These are phyloP conservation scores for Tenualosa thibaudeaui DNA, from an alignment of 2,797 vertebrate genomes.

Conservation along the genomic window DNA sequence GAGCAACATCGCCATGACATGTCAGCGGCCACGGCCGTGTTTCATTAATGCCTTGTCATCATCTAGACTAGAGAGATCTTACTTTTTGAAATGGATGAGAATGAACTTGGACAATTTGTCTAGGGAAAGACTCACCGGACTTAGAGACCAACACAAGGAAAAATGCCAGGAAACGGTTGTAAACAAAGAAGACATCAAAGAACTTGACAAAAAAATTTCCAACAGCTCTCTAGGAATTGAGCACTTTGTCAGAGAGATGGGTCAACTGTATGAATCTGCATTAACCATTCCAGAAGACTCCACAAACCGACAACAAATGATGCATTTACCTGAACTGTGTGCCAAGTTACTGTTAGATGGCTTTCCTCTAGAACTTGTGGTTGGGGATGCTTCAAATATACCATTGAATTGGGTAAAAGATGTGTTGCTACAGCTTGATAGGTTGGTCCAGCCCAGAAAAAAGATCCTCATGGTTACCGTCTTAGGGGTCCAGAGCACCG, in stretches of 20 bases:
- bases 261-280: slow-evolving; percentile 79
- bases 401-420: slow-evolving; percentile 74
- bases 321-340: slow-evolving; percentile 70
- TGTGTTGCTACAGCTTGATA: slow-evolving; percentile 69
- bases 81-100: slow-evolving; percentile 80
- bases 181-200: slow-evolving; percentile 58
- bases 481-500: slow-evolving; percentile 73
- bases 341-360: slow-evolving; percentile 72
- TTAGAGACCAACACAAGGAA: slow-evolving; percentile 64
- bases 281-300: slow-evolving; percentile 53
- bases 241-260: slow-evolving; percentile 80
- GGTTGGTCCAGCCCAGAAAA: slow-evolving; percentile 60
- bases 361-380: slow-evolving; percentile 78
- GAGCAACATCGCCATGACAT: slow-evolving; percentile 62
- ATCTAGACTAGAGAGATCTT: slow-evolving; percentile 60
- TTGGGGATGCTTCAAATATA: slow-evolving; percentile 79
- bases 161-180: slow-evolving; percentile 50
- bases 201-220: slow-evolving; percentile 65
- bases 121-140: slow-evolving; percentile 52
- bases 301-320: slow-evolving; percentile 57
- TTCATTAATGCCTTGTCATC: slow-evolving; percentile 70
- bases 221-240: slow-evolving; percentile 75
- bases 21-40: slow-evolving; percentile 57
- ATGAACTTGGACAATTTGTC: slow-evolving; percentile 72
- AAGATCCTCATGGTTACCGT: slow-evolving; percentile 74